phyloP scores from a whole-genome alignment of 2,888 invertebrate species.

The Drosophila atripex region DNA sequence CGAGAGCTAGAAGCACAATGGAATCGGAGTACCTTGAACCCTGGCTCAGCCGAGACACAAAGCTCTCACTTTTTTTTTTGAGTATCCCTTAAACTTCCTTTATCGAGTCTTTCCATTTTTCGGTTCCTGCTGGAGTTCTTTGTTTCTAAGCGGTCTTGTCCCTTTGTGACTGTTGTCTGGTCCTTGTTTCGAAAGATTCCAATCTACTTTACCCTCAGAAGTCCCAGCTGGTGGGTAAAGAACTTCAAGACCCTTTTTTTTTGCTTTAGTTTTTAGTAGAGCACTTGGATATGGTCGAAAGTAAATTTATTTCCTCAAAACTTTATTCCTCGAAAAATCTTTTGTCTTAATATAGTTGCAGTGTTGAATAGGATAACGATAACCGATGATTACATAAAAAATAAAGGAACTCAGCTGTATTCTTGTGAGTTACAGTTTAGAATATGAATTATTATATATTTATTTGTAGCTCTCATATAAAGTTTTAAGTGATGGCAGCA shows the following conservation, averaged over 20 bases:
- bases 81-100: neutral
- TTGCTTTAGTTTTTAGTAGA: no score
- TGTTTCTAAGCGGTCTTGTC: slow-evolving; percentile 28
- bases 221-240: slow-evolving; percentile 9
- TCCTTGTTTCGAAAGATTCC: slow-evolving; percentile 27
- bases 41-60: neutral
- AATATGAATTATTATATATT: no score
- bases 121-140: slow-evolving; percentile 24
- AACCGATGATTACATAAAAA: neutral
- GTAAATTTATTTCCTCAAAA: no score
- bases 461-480: no score
- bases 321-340: neutral
- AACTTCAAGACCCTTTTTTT: no score
- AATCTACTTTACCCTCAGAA: slow-evolving; percentile 25
- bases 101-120: neutral
- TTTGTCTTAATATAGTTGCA: no score
- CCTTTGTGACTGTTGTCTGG: slow-evolving; percentile 28
- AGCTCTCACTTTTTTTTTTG: slow-evolving; percentile 9
- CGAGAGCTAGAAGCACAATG: neutral
- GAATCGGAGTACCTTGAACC: neutral
- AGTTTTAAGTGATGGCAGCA: no score
- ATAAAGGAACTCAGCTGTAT: neutral
- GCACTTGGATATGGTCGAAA: no score
- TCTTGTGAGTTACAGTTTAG: no score
- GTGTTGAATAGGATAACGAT: neutral